phyloP scores from a whole-genome alignment of 2,797 vertebrate species.

The Enteromius unitaeniatus region DNA sequence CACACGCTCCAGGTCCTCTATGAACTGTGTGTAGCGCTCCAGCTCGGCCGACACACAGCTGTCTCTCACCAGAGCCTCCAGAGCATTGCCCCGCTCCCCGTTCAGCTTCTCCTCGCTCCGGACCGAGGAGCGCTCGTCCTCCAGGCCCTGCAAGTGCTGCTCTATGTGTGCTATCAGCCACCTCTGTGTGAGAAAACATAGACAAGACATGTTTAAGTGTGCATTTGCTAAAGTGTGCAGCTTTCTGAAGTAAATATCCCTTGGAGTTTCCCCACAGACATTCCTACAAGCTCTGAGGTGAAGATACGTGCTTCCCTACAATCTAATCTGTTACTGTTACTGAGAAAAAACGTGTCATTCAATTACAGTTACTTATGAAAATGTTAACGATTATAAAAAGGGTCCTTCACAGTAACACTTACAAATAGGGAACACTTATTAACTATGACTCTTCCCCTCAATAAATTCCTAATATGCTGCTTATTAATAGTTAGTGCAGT shows the following conservation, averaged over 20 bases:
- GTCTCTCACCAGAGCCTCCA: conserved; percentile 76
- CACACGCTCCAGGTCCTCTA: conserved; percentile 94
- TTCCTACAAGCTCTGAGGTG: background rate
- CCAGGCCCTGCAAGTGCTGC: conserved; percentile 73
- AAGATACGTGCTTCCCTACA: background rate
- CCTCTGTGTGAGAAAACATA: conserved; percentile 69
- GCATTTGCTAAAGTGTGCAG: no score
- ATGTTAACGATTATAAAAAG: background rate
- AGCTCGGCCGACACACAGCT: conserved; percentile 82
- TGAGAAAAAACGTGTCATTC: background rate
- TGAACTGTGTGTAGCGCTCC: conserved; percentile 88
- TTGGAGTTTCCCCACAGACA: background rate
- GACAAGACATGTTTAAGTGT: background rate
- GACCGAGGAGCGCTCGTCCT: conserved; percentile 71
- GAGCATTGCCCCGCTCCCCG: conserved; percentile 57
- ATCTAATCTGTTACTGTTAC: background rate
- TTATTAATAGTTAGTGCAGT: no score
- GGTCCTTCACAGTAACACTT: background rate
- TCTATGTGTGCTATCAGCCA: conserved; percentile 78
- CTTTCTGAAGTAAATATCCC: background rate
- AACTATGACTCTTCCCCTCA: no score
- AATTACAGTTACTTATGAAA: background rate
- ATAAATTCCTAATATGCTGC: no score
- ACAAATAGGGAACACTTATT: no score
- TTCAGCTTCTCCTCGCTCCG: conserved; percentile 75